Percentiles rank a stretch among this genome's conserved stretches.
Conservation (phyloP, 2,113 vertebrate genomes). For the Channa argus region DNA sequence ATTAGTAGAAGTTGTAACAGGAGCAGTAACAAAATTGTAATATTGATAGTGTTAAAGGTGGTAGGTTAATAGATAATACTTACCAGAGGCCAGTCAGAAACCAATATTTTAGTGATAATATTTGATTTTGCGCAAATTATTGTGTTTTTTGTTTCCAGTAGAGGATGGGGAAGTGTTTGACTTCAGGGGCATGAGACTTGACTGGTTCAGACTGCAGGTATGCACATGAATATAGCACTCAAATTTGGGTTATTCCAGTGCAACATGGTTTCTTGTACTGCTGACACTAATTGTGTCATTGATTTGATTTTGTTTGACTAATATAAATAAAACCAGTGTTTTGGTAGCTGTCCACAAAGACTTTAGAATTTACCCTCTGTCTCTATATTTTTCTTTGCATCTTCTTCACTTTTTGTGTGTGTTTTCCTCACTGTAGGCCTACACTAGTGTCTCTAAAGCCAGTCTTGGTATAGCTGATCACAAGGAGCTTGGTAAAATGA, state of each 20-base stretch:
- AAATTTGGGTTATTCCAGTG: not conserved
- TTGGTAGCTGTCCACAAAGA: not conserved
- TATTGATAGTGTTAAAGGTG: not conserved
- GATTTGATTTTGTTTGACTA: not conserved
- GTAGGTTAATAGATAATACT: too few relatives aligned
- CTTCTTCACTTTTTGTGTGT: not conserved
- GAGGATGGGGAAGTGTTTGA: constrained; percentile 99
- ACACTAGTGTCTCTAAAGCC: constrained; percentile 98
- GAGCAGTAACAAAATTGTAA: not conserved
- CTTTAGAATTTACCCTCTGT: too few relatives aligned
- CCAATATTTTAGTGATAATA: not conserved
- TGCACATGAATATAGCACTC: constrained; percentile 7
- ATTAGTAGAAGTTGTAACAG: too few relatives aligned
- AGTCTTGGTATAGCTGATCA: constrained; percentile 95
- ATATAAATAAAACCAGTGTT: not conserved
- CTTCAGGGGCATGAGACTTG: constrained; percentile 98
- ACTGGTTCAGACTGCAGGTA: constrained; percentile 99
- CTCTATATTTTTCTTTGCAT: not conserved
- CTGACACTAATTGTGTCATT: not conserved
- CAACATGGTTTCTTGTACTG: not conserved
- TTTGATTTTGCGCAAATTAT: not conserved
- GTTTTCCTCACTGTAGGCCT: constrained; percentile 83
- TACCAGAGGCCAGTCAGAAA: not conserved
- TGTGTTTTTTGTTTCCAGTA: constrained; percentile 81
- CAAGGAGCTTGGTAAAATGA: constrained; percentile 99